These are phyloP conservation scores for Smutsia temminckii DNA, from an alignment of 2,797 vertebrate species.

Conservation along the genomic window DNA sequence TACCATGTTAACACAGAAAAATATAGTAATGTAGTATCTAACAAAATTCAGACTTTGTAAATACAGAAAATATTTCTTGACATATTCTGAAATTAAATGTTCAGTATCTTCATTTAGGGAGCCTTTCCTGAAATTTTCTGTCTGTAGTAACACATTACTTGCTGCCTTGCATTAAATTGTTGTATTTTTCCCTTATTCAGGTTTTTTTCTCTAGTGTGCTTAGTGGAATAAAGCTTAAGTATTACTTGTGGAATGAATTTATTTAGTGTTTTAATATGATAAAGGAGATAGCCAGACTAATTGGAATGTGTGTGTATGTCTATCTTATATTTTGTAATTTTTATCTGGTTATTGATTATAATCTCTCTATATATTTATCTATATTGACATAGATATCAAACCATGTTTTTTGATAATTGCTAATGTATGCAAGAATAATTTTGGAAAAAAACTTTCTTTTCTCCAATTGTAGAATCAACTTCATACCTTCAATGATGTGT, in stretches of 20 bases:
- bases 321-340: slow-evolving; percentile 15
- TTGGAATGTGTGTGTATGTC: neutral
- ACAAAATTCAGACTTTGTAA: neutral
- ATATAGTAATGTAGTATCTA: no score
- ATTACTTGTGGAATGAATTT: neutral
- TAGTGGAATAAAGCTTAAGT: slow-evolving; percentile 27
- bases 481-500: slow-evolving; percentile 99
- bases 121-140: neutral
- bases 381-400: neutral
- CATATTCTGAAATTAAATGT: neutral
- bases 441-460: slow-evolving; percentile 69
- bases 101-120: neutral
- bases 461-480: slow-evolving; percentile 94
- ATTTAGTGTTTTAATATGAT: slow-evolving; percentile 38
- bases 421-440: slow-evolving; percentile 22
- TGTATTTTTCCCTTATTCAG: neutral
- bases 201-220: slow-evolving; percentile 22
- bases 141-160: neutral
- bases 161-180: neutral
- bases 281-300: neutral
- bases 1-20: neutral
- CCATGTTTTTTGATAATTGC: slow-evolving; percentile 22
- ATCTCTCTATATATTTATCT: neutral
- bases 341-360: slow-evolving; percentile 5
- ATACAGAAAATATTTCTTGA: neutral